phyloP scores from a whole-genome alignment of 2,797 vertebrate species.

The Syngnathus rostellatus region DNA sequence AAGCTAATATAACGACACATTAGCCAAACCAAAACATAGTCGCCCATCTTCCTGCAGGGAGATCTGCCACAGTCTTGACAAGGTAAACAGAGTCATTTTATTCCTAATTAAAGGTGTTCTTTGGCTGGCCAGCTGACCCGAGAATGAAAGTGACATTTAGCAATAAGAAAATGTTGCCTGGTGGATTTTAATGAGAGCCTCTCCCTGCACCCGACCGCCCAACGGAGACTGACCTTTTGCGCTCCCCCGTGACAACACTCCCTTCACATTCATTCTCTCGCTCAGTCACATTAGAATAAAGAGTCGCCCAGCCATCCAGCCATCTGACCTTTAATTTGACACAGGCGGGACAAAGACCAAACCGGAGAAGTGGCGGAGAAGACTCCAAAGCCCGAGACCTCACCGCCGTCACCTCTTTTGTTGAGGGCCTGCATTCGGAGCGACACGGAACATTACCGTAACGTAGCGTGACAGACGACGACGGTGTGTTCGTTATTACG shows the following conservation, averaged over 20 bases:
- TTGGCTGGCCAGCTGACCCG: conserved; percentile 42
- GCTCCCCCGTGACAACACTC: conserved; percentile 60
- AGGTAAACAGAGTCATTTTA: conserved; percentile 54
- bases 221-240: conserved; percentile 68
- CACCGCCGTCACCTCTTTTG: not conserved
- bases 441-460: not conserved
- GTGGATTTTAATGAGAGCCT: conserved; percentile 67
- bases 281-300: conserved; percentile 49
- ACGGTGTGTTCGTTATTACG: not conserved
- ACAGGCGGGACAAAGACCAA: conserved; percentile 41
- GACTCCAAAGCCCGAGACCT: not conserved
- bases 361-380: conserved; percentile 20
- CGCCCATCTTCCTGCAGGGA: conserved; percentile 5
- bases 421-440: not conserved
- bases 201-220: conserved; percentile 48
- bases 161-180: conserved; percentile 28
- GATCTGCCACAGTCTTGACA: conserved; percentile 9
- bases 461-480: not conserved
- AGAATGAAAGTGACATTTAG: conserved; percentile 69
- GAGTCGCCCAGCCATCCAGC: conserved; percentile 59
- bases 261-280: conserved; percentile 61
- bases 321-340: conserved; percentile 64
- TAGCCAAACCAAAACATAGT: not conserved
- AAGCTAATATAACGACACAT: not conserved
- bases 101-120: conserved; percentile 58